Conservation (phyloP, 1,140 invertebrate genomes). For the Lepidostoma basale region DNA sequence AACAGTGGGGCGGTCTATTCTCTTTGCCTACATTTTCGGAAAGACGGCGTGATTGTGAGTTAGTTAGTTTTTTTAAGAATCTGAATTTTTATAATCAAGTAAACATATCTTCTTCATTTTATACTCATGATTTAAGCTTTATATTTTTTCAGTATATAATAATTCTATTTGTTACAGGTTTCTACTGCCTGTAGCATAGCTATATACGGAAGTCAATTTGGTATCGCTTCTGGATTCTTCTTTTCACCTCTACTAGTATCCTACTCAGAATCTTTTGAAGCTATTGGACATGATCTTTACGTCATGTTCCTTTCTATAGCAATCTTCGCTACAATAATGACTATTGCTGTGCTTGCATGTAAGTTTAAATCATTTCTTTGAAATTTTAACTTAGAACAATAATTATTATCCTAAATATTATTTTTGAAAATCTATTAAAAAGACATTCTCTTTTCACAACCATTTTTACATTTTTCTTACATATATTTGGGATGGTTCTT, state of each 20-base stretch:
- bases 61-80: too few relatives aligned
- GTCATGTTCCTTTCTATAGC: slow-evolving; percentile 61
- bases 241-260: slow-evolving; percentile 56
- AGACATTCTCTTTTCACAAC: too few relatives aligned
- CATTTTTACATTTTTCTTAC: too few relatives aligned
- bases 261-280: slow-evolving; percentile 53
- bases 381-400: too few relatives aligned
- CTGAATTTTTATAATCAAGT: too few relatives aligned
- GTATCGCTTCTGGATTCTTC: slow-evolving; percentile 54
- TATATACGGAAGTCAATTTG: slow-evolving; percentile 79
- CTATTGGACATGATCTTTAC: slow-evolving; percentile 52
- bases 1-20: too few relatives aligned
- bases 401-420: too few relatives aligned
- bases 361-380: slow-evolving; percentile 51
- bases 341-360: slow-evolving; percentile 68
- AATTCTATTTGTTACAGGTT: slow-evolving; percentile 59
- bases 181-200: slow-evolving; percentile 79
- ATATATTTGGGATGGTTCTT: too few relatives aligned
- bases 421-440: too few relatives aligned
- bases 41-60: too few relatives aligned
- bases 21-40: too few relatives aligned
- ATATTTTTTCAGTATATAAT: neutral
- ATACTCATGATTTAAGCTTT: neutral
- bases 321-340: slow-evolving; percentile 61
- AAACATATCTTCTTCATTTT: neutral